phyloP scores from a whole-genome alignment of 64 coral and sea anemone species.

The Montipora efflorescens region DNA sequence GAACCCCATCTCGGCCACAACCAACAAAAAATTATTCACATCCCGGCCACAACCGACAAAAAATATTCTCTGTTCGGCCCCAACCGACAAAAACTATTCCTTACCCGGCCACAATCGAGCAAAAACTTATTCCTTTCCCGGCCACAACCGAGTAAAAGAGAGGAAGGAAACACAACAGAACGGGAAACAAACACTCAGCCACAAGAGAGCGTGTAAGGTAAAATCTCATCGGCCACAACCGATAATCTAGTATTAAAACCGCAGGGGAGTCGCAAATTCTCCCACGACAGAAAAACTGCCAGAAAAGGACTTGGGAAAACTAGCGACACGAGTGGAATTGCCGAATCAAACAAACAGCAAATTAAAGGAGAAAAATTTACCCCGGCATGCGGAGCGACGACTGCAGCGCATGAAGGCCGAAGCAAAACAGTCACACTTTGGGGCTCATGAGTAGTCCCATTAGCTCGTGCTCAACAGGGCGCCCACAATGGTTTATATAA shows the following conservation, averaged over 20 bases:
- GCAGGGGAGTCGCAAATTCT: too few species aligned
- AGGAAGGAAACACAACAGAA: not conserved
- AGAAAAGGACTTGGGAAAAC: slow-evolving; percentile 9
- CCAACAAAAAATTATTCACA: too few species aligned
- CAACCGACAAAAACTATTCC: too few species aligned
- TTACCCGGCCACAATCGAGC: not conserved
- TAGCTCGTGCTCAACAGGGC: too few species aligned
- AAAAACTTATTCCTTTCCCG: not conserved
- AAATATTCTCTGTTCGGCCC: too few species aligned
- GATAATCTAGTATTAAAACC: not conserved
- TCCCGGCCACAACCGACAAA: too few species aligned
- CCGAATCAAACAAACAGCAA: not conserved
- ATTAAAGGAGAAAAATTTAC: not conserved
- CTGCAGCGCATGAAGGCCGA: not conserved
- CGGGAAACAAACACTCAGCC: not conserved
- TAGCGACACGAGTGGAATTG: not conserved
- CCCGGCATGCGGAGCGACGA: not conserved
- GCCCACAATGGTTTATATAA: too few species aligned
- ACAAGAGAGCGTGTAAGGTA: not conserved
- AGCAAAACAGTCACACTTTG: too few species aligned
- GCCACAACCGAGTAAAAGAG: not conserved
- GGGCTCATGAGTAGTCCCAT: too few species aligned
- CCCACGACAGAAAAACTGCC: not conserved
- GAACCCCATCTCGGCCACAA: too few species aligned
- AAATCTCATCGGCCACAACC: not conserved